Evolutionary conservation across 2,888 invertebrate genomes (phyloP).

Genomic region (Tromatobia lineatoria): DNA sequence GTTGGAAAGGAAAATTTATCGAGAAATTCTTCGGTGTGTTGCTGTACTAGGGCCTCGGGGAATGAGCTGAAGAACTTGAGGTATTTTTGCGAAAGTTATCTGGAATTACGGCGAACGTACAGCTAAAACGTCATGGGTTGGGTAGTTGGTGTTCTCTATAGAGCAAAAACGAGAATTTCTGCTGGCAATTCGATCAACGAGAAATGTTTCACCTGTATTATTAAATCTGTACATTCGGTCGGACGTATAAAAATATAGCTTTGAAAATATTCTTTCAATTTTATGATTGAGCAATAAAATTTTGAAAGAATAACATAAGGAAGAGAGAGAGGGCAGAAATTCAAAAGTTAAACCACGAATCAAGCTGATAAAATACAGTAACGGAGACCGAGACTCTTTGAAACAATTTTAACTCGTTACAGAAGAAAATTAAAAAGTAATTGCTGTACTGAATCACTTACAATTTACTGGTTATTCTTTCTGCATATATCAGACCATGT

Average conservation of each 20-base stretch:
- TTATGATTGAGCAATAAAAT: not conserved
- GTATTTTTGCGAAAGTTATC: constrained; percentile 49
- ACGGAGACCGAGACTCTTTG: too few species aligned
- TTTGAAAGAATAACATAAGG: not conserved
- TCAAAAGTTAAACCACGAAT: not conserved
- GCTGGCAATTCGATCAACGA: constrained; percentile 43
- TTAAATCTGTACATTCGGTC: constrained; percentile 18
- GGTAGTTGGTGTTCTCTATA: constrained; percentile 4
- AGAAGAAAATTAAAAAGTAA: too few species aligned
- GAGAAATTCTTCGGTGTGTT: constrained; percentile 53
- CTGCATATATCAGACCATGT: too few species aligned
- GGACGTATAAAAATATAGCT: not conserved
- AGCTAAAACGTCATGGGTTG: not conserved
- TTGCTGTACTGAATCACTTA: too few species aligned
- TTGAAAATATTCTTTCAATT: constrained; percentile 7
- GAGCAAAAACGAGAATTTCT: constrained; percentile 10
- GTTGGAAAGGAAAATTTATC: constrained; percentile 40
- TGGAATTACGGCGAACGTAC: constrained; percentile 28
- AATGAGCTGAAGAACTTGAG: constrained; percentile 37
- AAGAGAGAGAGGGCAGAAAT: not conserved
- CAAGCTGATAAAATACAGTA: not conserved
- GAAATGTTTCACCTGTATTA: constrained; percentile 7
- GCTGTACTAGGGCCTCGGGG: not conserved
- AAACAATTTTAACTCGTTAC: not conserved
- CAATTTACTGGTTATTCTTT: too few species aligned